Conservation (phyloP, 92 coral and sea anemone species). For the Palythoa caribaeorum region DNA sequence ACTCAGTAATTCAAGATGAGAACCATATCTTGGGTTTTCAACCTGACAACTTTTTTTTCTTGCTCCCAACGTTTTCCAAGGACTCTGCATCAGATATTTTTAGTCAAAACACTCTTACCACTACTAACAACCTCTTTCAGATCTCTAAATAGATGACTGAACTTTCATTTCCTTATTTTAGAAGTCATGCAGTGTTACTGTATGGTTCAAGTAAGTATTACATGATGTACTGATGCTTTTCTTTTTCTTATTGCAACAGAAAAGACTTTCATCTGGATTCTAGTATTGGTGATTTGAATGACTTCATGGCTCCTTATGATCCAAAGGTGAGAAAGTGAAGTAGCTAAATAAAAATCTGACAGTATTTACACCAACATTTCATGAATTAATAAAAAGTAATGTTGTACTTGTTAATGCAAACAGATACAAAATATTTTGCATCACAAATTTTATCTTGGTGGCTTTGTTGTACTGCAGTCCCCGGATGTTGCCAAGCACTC, state of each 20-base stretch:
- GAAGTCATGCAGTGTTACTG: neutral
- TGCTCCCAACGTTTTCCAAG: no score
- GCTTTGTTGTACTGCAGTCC: constrained; percentile 47
- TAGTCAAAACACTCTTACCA: no score
- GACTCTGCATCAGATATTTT: no score
- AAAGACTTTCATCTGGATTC: constrained; percentile 89
- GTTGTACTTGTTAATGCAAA: neutral
- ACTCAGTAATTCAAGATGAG: no score
- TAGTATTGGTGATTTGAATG: constrained; percentile 78
- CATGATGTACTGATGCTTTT: neutral
- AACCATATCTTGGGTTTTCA: no score
- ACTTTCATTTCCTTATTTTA: neutral
- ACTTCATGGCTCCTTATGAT: constrained; percentile 79
- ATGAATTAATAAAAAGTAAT: neutral
- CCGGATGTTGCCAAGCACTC: constrained; percentile 68
- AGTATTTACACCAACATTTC: no score
- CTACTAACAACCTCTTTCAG: no score
- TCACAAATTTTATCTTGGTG: neutral
- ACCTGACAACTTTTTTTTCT: no score
- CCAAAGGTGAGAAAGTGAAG: constrained; percentile 63
- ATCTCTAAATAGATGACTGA: no score
- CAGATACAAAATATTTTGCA: neutral
- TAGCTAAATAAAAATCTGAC: no score
- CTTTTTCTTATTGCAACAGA: constrained; percentile 37
- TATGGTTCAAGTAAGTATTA: no score